Evolutionary conservation across 2,113 vertebrate genomes (phyloP), one percentile per base, ranked within the genome.

Genomic region (Dipodomys spectabilis): DNA sequence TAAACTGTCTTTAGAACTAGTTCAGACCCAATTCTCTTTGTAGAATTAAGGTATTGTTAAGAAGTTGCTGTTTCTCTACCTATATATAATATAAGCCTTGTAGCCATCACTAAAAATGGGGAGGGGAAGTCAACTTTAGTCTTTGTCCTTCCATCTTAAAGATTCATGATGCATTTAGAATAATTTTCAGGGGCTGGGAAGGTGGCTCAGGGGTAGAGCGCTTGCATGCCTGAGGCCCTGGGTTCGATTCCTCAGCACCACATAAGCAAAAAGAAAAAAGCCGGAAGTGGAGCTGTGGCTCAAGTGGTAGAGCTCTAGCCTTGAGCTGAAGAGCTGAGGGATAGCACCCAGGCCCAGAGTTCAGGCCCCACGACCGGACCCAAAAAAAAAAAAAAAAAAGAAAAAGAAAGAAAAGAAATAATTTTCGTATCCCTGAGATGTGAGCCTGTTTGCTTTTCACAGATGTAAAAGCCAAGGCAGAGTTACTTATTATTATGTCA

Each of bases 401-500:
- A 35, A 35, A 35, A 35, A 3, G 3, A 35, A 35, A 35, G 35
- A 35, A 35, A 35, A 35, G 35, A 35, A 57, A 25, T 64, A 44
- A 71, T 22, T 57, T 81, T 86, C 86, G 35, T 30, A 28, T 25
- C 23, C 67, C 72, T 18, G 39, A 60, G 71, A 39, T 39, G 9
- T 64, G 25, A 57, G 32, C n/a, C 9, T 68, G 16, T 82, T 91
- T 93, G 67, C 53, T 35, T 82, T 86, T 87, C 73, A 60, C 9
- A 68, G 35, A 75, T 62, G 71, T 68, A 82, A 90, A 85, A 82
- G 19, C 53, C 23, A 39, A 69, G 81, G 22, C 22, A 45, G 7
- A 27, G 53, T 86, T 91, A 13, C 81, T 88, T 53, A 67, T 69
- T 88, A 71, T 82, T 82, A 91, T 79, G 18, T 15, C 62, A 83